phyloP scores from a whole-genome alignment of 2,888 invertebrate genomes.

The Eurois occulta region DNA sequence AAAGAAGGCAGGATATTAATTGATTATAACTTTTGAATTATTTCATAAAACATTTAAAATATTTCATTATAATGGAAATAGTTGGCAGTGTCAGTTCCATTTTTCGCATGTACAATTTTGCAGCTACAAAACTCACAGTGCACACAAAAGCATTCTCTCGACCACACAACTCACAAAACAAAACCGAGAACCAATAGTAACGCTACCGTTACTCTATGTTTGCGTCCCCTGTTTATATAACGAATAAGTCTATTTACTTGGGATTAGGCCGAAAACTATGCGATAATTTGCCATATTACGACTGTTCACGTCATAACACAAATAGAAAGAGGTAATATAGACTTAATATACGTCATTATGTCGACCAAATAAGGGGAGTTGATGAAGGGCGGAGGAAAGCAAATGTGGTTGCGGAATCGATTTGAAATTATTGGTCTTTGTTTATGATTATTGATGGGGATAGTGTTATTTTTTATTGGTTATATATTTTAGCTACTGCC shows the following conservation, averaged over 20 bases:
- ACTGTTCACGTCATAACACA: constrained; percentile 64
- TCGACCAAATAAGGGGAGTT: constrained; percentile 24
- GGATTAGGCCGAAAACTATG: constrained; percentile 72
- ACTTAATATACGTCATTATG: constrained; percentile 55
- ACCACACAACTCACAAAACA: background rate
- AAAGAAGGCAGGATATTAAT: background rate
- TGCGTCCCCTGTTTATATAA: constrained; percentile 60
- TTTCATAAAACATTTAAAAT: too few relatives aligned
- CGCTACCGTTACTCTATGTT: constrained; percentile 44
- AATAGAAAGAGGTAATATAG: constrained; percentile 47
- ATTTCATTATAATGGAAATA: background rate
- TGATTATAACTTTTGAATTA: too few relatives aligned
- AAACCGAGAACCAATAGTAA: constrained; percentile 44
- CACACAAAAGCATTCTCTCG: background rate
- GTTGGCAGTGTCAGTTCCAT: background rate
- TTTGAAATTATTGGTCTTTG: constrained; percentile 13
- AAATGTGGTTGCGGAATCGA: background rate
- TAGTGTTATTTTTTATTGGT: constrained; percentile 1
- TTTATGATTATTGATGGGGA: background rate
- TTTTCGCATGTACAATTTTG: background rate
- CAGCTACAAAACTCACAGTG: background rate
- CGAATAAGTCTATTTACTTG: constrained; percentile 69
- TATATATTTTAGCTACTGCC: too few relatives aligned
- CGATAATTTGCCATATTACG: constrained; percentile 71
- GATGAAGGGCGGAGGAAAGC: constrained; percentile 20